A percentile compares a stretch with the other conserved stretches of the same genome.
These are phyloP conservation scores for Rattus rattus DNA, from an alignment of 2,113 vertebrate genomes.

Conservation along the genomic window DNA sequence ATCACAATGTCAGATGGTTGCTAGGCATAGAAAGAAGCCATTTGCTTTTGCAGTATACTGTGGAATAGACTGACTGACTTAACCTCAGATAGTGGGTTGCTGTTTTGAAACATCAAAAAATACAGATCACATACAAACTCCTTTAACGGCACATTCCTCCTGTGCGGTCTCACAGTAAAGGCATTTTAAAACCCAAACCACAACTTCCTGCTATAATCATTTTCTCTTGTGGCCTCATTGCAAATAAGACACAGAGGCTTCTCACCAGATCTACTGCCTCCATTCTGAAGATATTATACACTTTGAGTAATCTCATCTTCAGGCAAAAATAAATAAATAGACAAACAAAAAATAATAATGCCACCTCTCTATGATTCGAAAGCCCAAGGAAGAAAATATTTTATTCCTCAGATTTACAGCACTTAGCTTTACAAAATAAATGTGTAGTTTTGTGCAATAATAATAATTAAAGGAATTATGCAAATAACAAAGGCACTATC, in stretches of 20 bases:
- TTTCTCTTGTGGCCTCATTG: conserved; percentile 36
- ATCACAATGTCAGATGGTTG: background rate
- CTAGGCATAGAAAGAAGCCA: background rate
- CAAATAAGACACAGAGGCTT: conserved; percentile 50
- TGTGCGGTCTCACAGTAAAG: conserved; percentile 34
- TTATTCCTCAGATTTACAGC: conserved; percentile 36
- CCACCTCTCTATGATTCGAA: conserved; percentile 48
- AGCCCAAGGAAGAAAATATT: background rate
- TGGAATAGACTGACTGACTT: background rate
- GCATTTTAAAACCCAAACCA: conserved; percentile 67
- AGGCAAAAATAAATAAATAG: conserved; percentile 22
- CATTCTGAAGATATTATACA: conserved; percentile 39
- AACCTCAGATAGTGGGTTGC: conserved; percentile 12
- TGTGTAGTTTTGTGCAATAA: conserved; percentile 23
- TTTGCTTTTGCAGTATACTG: conserved; percentile 11
- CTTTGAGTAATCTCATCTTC: background rate
- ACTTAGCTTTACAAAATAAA: conserved; percentile 16
- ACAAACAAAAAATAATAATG: background rate
- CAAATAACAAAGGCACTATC: conserved; percentile 49
- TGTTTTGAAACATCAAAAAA: conserved; percentile 42
- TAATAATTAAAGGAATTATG: conserved; percentile 23
- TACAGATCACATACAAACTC: background rate
- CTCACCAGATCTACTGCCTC: background rate
- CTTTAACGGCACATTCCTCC: conserved; percentile 38
- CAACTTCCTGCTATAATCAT: conserved; percentile 57